Evolutionary conservation across 2,113 vertebrate species (phyloP).

Genomic region (Rhinichthys klamathensis): DNA sequence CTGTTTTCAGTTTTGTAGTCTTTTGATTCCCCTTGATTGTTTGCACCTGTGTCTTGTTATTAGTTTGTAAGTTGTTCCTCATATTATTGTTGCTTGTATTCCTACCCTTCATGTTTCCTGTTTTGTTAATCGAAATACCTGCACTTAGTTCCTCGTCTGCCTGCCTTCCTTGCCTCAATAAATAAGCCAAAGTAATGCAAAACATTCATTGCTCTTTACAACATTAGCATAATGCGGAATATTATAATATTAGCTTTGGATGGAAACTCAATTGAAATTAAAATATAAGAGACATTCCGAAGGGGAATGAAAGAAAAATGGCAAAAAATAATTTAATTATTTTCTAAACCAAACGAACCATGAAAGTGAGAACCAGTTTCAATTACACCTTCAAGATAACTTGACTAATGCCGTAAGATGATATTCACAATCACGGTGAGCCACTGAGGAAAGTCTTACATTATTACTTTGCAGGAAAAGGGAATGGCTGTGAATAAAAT

Average conservation of each 20-base stretch:
- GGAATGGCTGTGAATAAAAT: slow-evolving; percentile 47
- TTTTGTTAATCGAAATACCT: too few relatives aligned
- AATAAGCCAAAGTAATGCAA: background rate
- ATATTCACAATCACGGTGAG: slow-evolving; percentile 38
- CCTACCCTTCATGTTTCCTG: too few relatives aligned
- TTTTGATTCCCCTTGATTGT: too few relatives aligned
- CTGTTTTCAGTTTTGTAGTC: too few relatives aligned
- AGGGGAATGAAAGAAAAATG: background rate
- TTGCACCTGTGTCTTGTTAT: too few relatives aligned
- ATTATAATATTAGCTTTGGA: background rate
- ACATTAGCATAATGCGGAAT: background rate
- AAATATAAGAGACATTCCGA: background rate
- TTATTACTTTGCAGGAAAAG: slow-evolving; percentile 38
- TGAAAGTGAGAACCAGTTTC: slow-evolving; percentile 31
- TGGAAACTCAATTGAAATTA: background rate
- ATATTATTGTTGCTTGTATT: too few relatives aligned
- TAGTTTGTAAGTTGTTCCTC: too few relatives aligned
- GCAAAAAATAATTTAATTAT: background rate
- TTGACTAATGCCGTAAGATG: background rate
- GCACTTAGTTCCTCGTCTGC: too few relatives aligned
- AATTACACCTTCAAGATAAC: slow-evolving; percentile 31
- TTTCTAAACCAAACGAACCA: background rate
- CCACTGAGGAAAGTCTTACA: background rate
- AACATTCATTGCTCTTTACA: background rate
- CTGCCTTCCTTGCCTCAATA: too few relatives aligned